A percentile compares a stretch with the other conserved stretches of the same genome.
phyloP scores from a whole-genome alignment of 2,113 vertebrate species.

The Lontra canadensis region DNA sequence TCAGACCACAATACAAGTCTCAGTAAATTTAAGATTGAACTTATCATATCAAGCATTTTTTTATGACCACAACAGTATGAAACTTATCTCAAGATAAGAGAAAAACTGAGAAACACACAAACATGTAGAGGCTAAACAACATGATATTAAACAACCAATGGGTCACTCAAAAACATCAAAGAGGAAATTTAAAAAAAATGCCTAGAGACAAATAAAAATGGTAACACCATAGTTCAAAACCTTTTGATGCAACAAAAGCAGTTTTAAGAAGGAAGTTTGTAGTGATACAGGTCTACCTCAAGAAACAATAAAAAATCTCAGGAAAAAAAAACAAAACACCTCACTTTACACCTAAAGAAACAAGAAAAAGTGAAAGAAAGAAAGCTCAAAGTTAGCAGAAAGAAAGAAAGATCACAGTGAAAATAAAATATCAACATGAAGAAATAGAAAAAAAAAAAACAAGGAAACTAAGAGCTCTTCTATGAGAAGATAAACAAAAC shows the following conservation, averaged over 20 bases:
- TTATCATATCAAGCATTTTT: not conserved
- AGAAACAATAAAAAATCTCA: not conserved
- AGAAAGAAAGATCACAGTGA: not conserved
- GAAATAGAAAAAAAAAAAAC: not conserved
- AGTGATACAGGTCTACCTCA: not conserved
- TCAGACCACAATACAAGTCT: not conserved
- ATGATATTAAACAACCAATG: not conserved
- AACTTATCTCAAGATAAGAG: not conserved
- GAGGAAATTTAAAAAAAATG: not conserved
- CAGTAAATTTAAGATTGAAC: not conserved
- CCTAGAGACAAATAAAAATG: not conserved
- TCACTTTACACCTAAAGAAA: not conserved
- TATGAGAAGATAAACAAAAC: not conserved
- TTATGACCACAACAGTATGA: not conserved
- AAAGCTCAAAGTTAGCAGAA: not conserved
- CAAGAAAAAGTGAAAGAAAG: not conserved
- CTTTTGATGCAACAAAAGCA: not conserved
- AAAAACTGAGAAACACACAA: not conserved
- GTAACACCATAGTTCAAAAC: not conserved
- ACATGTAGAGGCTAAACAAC: not conserved
- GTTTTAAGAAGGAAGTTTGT: not conserved
- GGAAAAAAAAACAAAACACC: not conserved
- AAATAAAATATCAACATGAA: not conserved
- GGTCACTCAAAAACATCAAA: not conserved
- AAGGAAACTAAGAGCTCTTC: not conserved